A percentile compares a stretch with the other conserved stretches of the same genome.
Conservation (phyloP, 2,888 invertebrate genomes). For the Cheilosia urbana region DNA sequence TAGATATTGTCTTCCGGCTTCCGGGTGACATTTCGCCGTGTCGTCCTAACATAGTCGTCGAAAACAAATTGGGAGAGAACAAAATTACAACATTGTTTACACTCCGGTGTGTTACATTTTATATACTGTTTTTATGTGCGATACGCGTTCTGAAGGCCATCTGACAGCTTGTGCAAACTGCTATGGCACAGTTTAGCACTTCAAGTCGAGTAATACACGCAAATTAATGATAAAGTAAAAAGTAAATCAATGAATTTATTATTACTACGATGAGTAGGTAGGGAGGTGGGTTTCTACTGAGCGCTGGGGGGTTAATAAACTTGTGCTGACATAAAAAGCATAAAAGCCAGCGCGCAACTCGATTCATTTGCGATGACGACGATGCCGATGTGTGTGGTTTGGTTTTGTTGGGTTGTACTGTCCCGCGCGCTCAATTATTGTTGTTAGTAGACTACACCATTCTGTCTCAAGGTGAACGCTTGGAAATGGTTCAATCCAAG, state of each 20-base stretch:
- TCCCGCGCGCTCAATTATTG: too few species aligned
- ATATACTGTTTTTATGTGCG: background rate
- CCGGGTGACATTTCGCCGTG: background rate
- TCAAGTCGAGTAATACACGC: slow-evolving; percentile 35
- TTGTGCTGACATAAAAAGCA: slow-evolving; percentile 52
- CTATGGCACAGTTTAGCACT: slow-evolving; percentile 36
- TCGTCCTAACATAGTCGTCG: background rate
- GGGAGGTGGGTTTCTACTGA: background rate
- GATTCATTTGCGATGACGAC: slow-evolving; percentile 19
- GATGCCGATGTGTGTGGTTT: slow-evolving; percentile 40
- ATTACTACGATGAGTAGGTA: background rate
- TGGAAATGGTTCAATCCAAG: slow-evolving; percentile 50
- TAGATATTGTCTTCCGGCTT: background rate
- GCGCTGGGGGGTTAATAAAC: slow-evolving; percentile 66
- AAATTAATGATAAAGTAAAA: slow-evolving; percentile 41
- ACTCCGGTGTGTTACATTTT: background rate
- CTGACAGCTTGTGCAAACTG: slow-evolving; percentile 20
- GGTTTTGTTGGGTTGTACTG: slow-evolving; percentile 3
- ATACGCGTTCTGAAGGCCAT: slow-evolving; percentile 48
- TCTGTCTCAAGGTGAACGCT: slow-evolving; percentile 62
- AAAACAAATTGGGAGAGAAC: background rate
- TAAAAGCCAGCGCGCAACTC: slow-evolving; percentile 44
- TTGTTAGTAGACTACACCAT: slow-evolving; percentile 5
- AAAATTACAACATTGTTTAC: slow-evolving; percentile 28
- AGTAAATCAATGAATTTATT: slow-evolving; percentile 35